Percentiles rank a stretch among this genome's conserved stretches.
Evolutionary conservation across 2,113 vertebrate genomes (phyloP).

Genomic region (Tachuris rubrigastra): DNA sequence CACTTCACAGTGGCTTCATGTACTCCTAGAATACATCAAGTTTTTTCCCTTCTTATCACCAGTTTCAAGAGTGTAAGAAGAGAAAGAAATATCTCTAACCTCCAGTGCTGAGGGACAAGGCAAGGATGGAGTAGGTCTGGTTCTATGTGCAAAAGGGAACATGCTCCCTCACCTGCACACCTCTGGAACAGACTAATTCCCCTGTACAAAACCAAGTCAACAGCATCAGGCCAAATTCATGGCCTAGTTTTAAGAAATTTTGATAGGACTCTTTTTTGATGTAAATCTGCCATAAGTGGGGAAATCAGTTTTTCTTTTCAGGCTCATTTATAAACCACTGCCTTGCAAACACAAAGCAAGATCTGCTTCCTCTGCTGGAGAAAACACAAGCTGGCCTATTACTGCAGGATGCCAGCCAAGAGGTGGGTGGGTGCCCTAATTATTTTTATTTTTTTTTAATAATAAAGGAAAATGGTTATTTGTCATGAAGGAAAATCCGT

Average conservation of each 20-base stretch:
- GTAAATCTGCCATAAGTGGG: background rate
- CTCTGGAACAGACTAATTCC: background rate
- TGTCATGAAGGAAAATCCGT: background rate
- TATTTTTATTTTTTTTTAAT: background rate
- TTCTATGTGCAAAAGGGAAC: background rate
- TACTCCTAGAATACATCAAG: background rate
- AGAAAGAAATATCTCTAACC: background rate
- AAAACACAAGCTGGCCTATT: background rate
- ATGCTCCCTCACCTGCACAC: background rate
- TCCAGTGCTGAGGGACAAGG: background rate
- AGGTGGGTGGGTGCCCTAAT: background rate
- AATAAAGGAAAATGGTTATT: background rate
- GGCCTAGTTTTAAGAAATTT: background rate
- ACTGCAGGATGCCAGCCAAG: background rate
- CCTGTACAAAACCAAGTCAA: background rate
- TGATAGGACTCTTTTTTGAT: background rate
- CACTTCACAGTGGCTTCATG: accelerated
- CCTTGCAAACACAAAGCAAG: background rate
- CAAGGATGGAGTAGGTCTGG: background rate
- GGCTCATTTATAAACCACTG: background rate
- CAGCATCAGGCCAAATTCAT: background rate
- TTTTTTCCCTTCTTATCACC: background rate
- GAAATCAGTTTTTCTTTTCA: background rate
- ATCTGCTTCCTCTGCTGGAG: background rate
- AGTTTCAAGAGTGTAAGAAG: background rate